Percentiles rank a stretch among this genome's conserved stretches.
phyloP scores from a whole-genome alignment of 2,888 invertebrate genomes.

The Bellardia bayeri region DNA sequence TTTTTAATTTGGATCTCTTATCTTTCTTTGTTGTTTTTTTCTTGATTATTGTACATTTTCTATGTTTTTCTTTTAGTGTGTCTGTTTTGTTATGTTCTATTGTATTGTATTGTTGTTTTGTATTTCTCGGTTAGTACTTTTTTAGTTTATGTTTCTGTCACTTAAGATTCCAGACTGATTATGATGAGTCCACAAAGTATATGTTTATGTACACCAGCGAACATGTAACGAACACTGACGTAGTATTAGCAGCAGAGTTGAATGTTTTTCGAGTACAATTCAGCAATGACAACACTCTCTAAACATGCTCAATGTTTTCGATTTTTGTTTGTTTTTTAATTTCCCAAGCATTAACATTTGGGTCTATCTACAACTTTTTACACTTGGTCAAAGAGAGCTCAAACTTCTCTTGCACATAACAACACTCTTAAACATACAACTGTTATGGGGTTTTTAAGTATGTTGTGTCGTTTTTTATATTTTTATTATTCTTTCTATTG shows the following conservation, averaged over 20 bases:
- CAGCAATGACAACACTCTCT: slow-evolving; percentile 3
- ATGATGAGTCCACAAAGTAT: slow-evolving; percentile 61
- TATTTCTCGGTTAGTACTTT: slow-evolving; percentile 38
- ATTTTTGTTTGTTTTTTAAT: background rate
- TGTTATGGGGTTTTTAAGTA: background rate
- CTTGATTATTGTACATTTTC: slow-evolving; percentile 35
- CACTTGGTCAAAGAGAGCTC: background rate
- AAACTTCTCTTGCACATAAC: slow-evolving; percentile 12
- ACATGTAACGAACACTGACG: background rate
- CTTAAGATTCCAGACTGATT: slow-evolving; percentile 73
- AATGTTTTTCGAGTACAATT: slow-evolving; percentile 31
- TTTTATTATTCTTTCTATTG: background rate
- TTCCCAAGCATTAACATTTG: slow-evolving; percentile 33
- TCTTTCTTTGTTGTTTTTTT: slow-evolving; percentile 49
- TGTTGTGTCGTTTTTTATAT: background rate
- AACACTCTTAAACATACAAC: slow-evolving; percentile 6
- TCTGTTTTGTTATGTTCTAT: slow-evolving; percentile 8
- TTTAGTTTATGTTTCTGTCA: slow-evolving; percentile 65
- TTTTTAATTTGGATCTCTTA: slow-evolving; percentile 64
- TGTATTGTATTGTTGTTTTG: slow-evolving; percentile 35
- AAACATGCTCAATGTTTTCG: slow-evolving; percentile 38
- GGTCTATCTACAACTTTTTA: background rate
- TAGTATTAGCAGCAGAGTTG: slow-evolving; percentile 36
- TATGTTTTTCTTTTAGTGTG: slow-evolving; percentile 53
- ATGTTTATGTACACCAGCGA: slow-evolving; percentile 51